Evolutionary conservation across 2,797 vertebrate genomes (phyloP).

Genomic region (Notolepis coatsorum): DNA sequence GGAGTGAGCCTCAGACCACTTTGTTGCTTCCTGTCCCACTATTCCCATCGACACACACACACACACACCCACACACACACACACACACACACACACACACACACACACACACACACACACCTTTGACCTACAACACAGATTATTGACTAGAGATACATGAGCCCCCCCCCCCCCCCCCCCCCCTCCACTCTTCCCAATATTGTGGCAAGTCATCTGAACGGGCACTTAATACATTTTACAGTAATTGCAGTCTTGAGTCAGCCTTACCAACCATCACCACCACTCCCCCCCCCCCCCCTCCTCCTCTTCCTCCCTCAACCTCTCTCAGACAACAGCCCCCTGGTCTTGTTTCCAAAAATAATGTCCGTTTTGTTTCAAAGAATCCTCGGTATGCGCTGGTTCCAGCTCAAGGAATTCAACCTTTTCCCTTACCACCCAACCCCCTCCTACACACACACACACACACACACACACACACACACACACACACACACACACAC

Average conservation of each 20-base stretch:
- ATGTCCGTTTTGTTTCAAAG: constrained; percentile 80
- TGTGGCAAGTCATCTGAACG: not conserved
- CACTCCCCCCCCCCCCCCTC: not conserved
- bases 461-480: too few species aligned
- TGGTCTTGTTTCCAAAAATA: constrained; percentile 79
- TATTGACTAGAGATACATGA: constrained; percentile 1
- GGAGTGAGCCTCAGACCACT: not conserved
- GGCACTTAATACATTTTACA: not conserved
- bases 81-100: too few species aligned
- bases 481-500: too few species aligned
- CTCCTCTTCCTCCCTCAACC: constrained; percentile 9
- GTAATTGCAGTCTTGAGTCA: constrained; percentile 3
- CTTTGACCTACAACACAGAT: not conserved
- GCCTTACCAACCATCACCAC: not conserved
- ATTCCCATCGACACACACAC: constrained; percentile 11
- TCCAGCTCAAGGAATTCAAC: constrained; percentile 68
- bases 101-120: not conserved
- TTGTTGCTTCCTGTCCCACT: constrained; percentile 22
- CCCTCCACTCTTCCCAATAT: constrained; percentile 1
- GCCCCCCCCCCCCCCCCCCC: not conserved
- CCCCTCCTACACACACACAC: too few species aligned
- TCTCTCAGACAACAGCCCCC: constrained; percentile 57
- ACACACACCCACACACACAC: too few species aligned
- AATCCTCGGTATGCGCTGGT: constrained; percentile 78
- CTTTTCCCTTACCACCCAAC: too few species aligned